Evolutionary conservation across 2,113 vertebrate genomes (phyloP).

Genomic region (Phalacrocorax pelagicus): DNA sequence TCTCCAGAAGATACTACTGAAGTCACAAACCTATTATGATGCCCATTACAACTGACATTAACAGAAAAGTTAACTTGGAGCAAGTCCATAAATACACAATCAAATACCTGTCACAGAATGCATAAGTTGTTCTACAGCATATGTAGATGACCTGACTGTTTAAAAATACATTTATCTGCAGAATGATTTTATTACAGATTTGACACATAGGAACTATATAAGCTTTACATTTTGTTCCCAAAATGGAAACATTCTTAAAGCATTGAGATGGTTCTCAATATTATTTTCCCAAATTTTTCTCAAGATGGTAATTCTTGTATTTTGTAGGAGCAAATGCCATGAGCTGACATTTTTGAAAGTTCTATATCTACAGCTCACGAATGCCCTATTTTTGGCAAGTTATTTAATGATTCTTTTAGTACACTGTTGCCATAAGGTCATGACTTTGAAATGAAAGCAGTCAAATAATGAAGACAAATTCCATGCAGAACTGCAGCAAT

Average conservation of each 20-base stretch:
- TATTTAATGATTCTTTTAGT: not conserved
- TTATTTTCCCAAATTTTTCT: not conserved
- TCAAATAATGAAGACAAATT: not conserved
- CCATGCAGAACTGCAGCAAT: not conserved
- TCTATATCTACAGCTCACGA: not conserved
- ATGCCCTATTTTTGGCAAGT: not conserved
- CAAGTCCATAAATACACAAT: not conserved
- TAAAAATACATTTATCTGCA: not conserved
- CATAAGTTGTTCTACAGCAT: not conserved
- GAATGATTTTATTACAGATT: not conserved
- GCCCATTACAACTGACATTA: not conserved
- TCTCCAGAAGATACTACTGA: not conserved
- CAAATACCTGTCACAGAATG: not conserved
- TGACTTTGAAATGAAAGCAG: not conserved
- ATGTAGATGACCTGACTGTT: not conserved
- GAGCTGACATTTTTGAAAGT: not conserved
- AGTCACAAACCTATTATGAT: not conserved
- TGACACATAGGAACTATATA: not conserved
- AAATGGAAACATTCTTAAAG: not conserved
- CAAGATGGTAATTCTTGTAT: not conserved
- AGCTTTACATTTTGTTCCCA: not conserved
- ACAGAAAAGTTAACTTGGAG: not conserved
- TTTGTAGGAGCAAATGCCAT: not conserved
- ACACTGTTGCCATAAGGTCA: not conserved
- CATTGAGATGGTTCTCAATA: not conserved